Conservation (phyloP, 2,797 vertebrate genomes). For the Mormyrops attenuatus region DNA sequence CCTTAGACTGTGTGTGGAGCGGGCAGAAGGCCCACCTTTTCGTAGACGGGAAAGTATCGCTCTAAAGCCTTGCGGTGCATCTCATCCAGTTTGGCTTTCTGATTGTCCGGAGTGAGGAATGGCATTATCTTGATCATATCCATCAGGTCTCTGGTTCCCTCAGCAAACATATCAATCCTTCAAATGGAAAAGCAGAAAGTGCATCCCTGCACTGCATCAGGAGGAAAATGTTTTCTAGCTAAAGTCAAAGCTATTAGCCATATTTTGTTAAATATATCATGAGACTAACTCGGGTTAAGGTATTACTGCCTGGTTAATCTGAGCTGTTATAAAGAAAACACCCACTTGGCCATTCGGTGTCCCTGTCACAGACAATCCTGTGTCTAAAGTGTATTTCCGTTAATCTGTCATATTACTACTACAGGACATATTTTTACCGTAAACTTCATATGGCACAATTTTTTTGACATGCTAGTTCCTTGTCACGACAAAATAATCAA, state of each 20-base stretch:
- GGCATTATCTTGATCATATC: slow-evolving; percentile 59
- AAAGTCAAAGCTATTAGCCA: background rate
- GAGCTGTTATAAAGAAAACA: background rate
- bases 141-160: slow-evolving; percentile 71
- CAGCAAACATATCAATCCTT: slow-evolving; percentile 84
- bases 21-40: slow-evolving; percentile 63
- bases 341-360: background rate
- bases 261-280: background rate
- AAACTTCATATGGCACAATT: background rate
- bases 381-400: background rate
- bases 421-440: background rate
- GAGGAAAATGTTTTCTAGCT: background rate
- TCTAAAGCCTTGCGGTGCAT: slow-evolving; percentile 63
- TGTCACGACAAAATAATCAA: background rate
- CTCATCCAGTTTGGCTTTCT: slow-evolving; percentile 50
- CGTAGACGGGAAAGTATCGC: slow-evolving; percentile 75
- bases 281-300: background rate
- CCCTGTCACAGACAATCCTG: background rate
- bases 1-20: background rate
- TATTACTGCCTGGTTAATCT: background rate
- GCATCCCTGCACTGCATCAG: background rate
- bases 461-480: background rate
- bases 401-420: background rate
- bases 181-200: background rate
- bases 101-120: slow-evolving; percentile 50